Base-by-base conservation (phyloP, 1,140 invertebrate species). In the Anagrus nilaparvatae region DNA sequence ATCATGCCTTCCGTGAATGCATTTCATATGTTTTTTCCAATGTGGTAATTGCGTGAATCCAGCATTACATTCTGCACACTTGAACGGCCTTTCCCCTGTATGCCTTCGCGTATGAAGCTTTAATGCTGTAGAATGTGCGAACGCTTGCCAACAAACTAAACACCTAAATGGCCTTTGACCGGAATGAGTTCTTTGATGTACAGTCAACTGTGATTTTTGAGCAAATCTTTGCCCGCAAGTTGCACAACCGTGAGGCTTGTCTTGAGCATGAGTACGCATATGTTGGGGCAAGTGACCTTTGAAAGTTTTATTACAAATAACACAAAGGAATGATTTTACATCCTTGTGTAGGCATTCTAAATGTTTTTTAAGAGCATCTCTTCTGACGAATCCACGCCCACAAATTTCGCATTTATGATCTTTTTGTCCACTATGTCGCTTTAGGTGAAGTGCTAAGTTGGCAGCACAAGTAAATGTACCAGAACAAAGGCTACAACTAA, bases 151-250 rank as follows among this genome's bases (percentile, higher is more conserved):
- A 55, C 84, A 88, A 28, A 89, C 79, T 28, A 75, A 65, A 55
- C 86, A 90, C 10, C 80, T 70, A 54, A 87, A 91, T 1, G 87
- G 87, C 28, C 82, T 73, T 48, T 84, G 84, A 0, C 86, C 87
- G 0, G 80, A 83, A 54, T 97, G 93, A 6, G 88, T 91, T 21
- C 92, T 74, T 71, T 88, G 86, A 55, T 97, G 94, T 2, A 95
- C 84, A 38, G 88, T 94, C 35, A 97, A 72, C 56, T 96, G 93
- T 0, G 89, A 93, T 29, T 89, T 86, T 60, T 97, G 92, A 2
- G 87, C 89, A 54, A 97, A 97, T 28, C 83, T 74, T 12, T 91
- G 81, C n/a, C 91, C 86, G 64, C 96, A 99, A 16, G 93, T 84
- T 3, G 82, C 81, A 60, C 96, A 99, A 10, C 82, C 78, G 60